Evolutionary conservation across 2,888 invertebrate genomes (phyloP).

Genomic region (Lycophotia porphyrea): DNA sequence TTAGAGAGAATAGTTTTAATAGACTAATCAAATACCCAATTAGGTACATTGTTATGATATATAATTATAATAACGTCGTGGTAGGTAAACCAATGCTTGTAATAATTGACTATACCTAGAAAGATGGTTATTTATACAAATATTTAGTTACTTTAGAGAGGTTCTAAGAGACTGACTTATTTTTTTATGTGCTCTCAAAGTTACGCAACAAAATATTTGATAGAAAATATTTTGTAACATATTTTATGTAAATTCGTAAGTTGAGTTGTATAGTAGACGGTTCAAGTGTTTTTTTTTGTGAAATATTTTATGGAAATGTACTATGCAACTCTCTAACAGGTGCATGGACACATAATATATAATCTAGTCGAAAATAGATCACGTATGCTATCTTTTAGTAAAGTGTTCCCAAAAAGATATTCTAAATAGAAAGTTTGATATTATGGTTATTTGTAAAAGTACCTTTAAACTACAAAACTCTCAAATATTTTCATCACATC

Average conservation of each 20-base stretch:
- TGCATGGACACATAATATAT: slow-evolving; percentile 4
- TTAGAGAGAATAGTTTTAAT: slow-evolving; percentile 13
- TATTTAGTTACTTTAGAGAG: not conserved
- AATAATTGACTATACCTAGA: slow-evolving; percentile 5
- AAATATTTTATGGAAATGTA: not conserved
- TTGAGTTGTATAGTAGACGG: slow-evolving; percentile 1
- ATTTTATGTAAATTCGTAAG: slow-evolving; percentile 43
- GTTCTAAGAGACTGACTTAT: not conserved
- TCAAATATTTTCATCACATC: slow-evolving; percentile 7
- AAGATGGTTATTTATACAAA: not conserved
- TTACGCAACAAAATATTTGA: not conserved
- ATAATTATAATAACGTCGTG: not conserved
- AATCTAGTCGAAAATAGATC: slow-evolving; percentile 12
- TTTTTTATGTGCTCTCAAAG: not conserved
- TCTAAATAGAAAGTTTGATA: slow-evolving; percentile 11
- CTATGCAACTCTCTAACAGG: not conserved
- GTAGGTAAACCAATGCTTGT: not conserved
- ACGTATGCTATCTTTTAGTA: slow-evolving; percentile 21
- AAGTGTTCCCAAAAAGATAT: slow-evolving; percentile 44
- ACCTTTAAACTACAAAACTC: not conserved
- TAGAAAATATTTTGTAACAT: slow-evolving; percentile 32
- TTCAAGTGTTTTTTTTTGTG: not conserved
- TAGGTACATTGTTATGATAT: not conserved
- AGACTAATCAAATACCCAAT: not conserved
- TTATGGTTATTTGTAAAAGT: slow-evolving; percentile 14